Base-by-base conservation (phyloP, 2,888 invertebrate genomes). In the Apotomis capreana region DNA sequence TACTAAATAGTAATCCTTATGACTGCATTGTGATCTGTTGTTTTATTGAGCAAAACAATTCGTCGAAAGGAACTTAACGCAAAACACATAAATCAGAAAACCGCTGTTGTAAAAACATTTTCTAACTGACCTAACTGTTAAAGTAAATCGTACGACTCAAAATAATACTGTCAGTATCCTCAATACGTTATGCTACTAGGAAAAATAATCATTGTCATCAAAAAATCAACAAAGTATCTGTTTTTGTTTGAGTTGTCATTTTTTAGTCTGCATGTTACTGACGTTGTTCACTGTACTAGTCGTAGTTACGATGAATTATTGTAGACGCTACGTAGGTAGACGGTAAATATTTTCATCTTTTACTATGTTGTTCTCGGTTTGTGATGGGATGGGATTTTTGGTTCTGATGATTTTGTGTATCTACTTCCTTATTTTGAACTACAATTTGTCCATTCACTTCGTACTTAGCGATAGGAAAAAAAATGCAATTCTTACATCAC, bases 51-150 rank as follows among this genome's bases (percentile, higher is more conserved):
- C 3, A n/a, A 12, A 69, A 15, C 51, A 62, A 58, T 71, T 62
- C 71, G 10, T 9, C 13, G 67, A 68, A 71, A 8, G 13, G 3
- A 60, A 40, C 10, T 60, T 57, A 51, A 61, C 61, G 65, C 65
- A 26, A 61, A 70, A 65, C 55, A 59, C 37, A 70, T 13, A 61
- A 52, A 51, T 62, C 57, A 67, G 67, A 68, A 71, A 71, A 70
- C 37, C 40, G 26, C 9, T 44, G 44, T 3, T 9, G 13, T 15
- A 65, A 57, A 61, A 58, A 58, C 69, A 62, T 13, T 60, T 2
- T 40, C 65, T 67, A 67, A 71, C 49, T 51, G 51, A 4, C 37
- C 65, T 67, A 67, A 71, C 49, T 51, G 51, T 6, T 61, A 44
- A 40, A 55, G 67, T 61, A 67, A 54, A 71, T 26, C 57, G 15